Base-by-base conservation (phyloP, 2,113 vertebrate species). In the Nymphicus hollandicus region DNA sequence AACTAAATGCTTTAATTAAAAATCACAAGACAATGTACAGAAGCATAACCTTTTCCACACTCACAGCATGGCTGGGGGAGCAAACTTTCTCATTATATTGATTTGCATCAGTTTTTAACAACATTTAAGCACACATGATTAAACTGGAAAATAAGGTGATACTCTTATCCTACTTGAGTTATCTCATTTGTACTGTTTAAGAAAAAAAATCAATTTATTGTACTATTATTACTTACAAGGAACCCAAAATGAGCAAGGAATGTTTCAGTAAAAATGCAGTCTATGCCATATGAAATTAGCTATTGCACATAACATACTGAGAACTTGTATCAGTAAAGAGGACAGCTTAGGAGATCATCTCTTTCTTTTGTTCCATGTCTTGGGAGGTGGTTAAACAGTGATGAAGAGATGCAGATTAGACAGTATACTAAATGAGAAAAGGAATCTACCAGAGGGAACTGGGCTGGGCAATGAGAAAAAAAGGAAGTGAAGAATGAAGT, bases 1-100 rank as follows among this genome's bases (percentile, higher is more conserved):
- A 98, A 97, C 92, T 97, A 96, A 97, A 90, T 70, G 49, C 55
- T 92, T 96, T 97, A 97, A 97, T 96, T 97, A 97, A 98, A 98
- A 97, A 91, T 86, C 95, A 72, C 70, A 95, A 47, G 72, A 91
- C 73, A 97, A 87, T 63, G n/a, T 93, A 95, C 50, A 91, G 66
- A 95, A 95, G 88, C 60, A 43, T 95, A 95, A 97, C 81, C 44
- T 93, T 94, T 89, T 84, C 78, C 86, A 78, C 56, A 94, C 61
- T 95, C 92, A 82, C 19, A 78, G 31, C 46, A 64, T 13, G 47
- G 66, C 90, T 83, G 37, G 22, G 55, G 89, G 2, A 77, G 46
- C 92, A 94, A 90, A 86, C 60, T 77, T 96, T 85, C 60, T 89
- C 88, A 95, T 74, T 91, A 87, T 72, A 44, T 81, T 96, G 90